phyloP scores from a whole-genome alignment of 2,113 vertebrate genomes.

The Petrocephalus microphthalmus region DNA sequence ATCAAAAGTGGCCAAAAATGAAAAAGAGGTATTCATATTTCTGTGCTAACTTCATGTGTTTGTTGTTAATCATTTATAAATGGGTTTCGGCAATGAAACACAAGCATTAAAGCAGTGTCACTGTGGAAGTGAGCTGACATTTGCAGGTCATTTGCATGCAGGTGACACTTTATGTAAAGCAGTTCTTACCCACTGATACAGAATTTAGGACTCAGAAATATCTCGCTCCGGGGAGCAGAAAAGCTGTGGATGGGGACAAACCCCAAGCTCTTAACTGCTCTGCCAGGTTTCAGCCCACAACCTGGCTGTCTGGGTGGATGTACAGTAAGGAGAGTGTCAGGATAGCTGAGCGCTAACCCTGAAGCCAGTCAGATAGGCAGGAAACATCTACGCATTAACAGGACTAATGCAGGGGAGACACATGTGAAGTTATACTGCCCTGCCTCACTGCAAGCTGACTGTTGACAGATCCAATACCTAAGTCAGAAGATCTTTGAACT shows the following conservation, averaged over 20 bases:
- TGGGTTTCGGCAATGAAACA: background rate
- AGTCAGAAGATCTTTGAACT: slow-evolving; percentile 49
- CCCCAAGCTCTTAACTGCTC: background rate
- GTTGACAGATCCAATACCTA: slow-evolving; percentile 42
- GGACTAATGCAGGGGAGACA: background rate
- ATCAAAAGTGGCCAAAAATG: slow-evolving; percentile 56
- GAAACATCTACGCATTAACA: background rate
- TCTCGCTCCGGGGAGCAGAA: background rate
- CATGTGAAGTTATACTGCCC: background rate
- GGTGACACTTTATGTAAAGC: background rate
- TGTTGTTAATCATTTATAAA: background rate
- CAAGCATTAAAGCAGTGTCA: background rate
- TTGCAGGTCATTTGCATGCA: background rate
- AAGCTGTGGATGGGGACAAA: background rate
- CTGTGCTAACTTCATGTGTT: slow-evolving; percentile 49
- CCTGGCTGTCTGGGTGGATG: background rate
- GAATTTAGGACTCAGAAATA: background rate
- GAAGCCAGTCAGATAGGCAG: background rate
- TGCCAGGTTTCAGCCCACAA: background rate
- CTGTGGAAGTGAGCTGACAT: background rate
- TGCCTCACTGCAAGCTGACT: slow-evolving; percentile 1
- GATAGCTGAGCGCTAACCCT: background rate
- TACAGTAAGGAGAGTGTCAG: background rate
- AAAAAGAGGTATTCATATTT: slow-evolving; percentile 48
- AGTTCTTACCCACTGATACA: background rate